A percentile compares a stretch with the other conserved stretches of the same genome.
These are phyloP conservation scores for Nasonia vitripennis DNA, from an alignment of 1,140 invertebrate genomes.

Conservation along the genomic window DNA sequence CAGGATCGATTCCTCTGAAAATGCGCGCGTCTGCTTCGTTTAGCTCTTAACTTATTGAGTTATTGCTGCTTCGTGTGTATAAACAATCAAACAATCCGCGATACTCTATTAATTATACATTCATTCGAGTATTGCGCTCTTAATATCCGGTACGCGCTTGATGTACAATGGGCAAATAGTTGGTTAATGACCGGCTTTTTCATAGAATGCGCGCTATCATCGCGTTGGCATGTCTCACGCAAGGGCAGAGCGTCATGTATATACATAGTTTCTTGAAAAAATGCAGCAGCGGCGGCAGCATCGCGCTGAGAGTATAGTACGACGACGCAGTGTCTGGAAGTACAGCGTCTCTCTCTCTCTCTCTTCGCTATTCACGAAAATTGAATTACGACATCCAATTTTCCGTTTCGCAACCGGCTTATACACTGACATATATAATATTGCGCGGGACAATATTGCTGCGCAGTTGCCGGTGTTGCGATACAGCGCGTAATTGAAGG, in stretches of 20 bases:
- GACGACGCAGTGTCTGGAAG: neutral
- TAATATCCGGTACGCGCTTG: neutral
- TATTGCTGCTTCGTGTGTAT: too few species aligned
- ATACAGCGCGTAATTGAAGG: neutral
- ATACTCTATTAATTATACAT: neutral
- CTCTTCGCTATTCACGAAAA: neutral
- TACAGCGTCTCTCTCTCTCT: too few species aligned
- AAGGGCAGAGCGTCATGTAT: neutral
- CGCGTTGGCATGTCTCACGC: slow-evolving; percentile 12
- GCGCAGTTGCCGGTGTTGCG: neutral
- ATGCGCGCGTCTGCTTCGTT: too few species aligned
- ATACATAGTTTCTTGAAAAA: neutral
- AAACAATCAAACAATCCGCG: neutral
- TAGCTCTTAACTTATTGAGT: too few species aligned
- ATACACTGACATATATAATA: too few species aligned
- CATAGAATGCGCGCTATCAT: neutral
- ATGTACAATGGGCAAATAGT: slow-evolving; percentile 3
- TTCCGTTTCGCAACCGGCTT: neutral
- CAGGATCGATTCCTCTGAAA: neutral
- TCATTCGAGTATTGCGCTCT: neutral
- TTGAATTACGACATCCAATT: neutral
- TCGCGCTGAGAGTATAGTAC: neutral
- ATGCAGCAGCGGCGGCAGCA: neutral
- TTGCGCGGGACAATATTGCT: neutral
- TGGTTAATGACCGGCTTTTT: neutral